Evolutionary conservation across 1,140 invertebrate genomes (phyloP), one percentile per base, ranked within the genome.

Genomic region (Drepana arcuata): DNA sequence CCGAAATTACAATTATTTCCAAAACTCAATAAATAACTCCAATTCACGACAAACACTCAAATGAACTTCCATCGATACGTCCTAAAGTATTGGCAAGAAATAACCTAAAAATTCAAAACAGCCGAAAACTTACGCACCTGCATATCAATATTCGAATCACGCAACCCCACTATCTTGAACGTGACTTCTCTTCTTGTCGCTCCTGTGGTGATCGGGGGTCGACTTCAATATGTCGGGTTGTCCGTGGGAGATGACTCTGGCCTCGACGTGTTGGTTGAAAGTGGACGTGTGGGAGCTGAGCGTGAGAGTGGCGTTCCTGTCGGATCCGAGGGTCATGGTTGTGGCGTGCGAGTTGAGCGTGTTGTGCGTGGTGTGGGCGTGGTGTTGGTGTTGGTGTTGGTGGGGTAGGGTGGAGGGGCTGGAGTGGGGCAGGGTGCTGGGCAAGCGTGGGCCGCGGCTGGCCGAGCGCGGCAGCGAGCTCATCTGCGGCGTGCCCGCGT

Each of bases 221-320:
- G 92, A 93, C 61, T 94, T 94, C 11, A 94, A 77, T 61, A 94
- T 93, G 60, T 94, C 92, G 2, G 92, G 92, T 75, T 93, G 91
- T 16, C 84, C 80, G 39, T 85, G 79, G 0, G 81, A 79, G 2
- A 83, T 64, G n/a, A 75, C 78, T 14, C 84, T 61, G 0, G 75
- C 81, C 14, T 74, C 61, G 10, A 54, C 21, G 47, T 48, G 63
- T 41, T 52, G 66, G 25, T 67, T 74, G 50, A 84, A 81, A 14
- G 80, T 78, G 0, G 74, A 84, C 11, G 81, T 80, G 37, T 86
- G 85, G 0, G 75, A 78, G 40, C 68, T 73, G 5, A 77, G 64
- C 0, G 74, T 83, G 0, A 82, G 47, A 0, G 81, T 83, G 1
- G 78, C 75, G 36, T 80, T 83, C 2, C 77, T 28, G 11, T 82